These are phyloP conservation scores for Andrena marginata DNA, from an alignment of 2,888 invertebrate genomes.

Conservation along the genomic window DNA sequence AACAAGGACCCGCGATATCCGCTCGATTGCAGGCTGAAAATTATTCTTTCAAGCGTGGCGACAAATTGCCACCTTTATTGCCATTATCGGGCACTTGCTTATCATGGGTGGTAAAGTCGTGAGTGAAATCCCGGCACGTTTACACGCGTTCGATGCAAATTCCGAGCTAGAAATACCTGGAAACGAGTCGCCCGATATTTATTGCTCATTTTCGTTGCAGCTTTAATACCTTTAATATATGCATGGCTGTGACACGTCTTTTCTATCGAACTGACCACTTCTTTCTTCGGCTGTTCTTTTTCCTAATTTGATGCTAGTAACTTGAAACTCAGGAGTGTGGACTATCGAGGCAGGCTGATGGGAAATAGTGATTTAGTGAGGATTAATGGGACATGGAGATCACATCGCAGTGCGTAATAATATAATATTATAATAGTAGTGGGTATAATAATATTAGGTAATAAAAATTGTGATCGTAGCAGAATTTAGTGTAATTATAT, in stretches of 20 bases:
- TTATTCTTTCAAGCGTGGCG: conserved; percentile 55
- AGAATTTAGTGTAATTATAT: too few relatives aligned
- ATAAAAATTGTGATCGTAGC: too few relatives aligned
- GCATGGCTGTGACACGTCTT: too few relatives aligned
- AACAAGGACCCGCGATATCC: conserved; percentile 22
- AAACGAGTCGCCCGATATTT: background rate
- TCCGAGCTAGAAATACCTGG: background rate
- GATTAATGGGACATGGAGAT: too few relatives aligned
- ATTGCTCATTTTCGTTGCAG: background rate
- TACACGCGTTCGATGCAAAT: conserved; percentile 70
- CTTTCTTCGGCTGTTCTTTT: background rate
- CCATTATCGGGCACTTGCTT: conserved; percentile 67
- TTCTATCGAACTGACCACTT: too few relatives aligned
- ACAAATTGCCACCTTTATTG: conserved; percentile 73
- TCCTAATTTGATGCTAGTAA: too few relatives aligned
- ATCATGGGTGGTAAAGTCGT: conserved; percentile 65
- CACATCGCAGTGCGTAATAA: too few relatives aligned
- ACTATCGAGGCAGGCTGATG: too few relatives aligned
- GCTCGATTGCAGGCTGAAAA: conserved; percentile 43
- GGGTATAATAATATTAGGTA: too few relatives aligned
- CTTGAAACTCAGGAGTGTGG: too few relatives aligned
- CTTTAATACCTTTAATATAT: background rate
- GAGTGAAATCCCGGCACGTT: conserved; percentile 67
- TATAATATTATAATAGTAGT: too few relatives aligned
- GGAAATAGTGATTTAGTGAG: too few relatives aligned